A percentile compares a stretch with the other conserved stretches of the same genome.
Evolutionary conservation across 1,140 invertebrate genomes (phyloP).

Genomic region (Maconellicoccus hirsutus): DNA sequence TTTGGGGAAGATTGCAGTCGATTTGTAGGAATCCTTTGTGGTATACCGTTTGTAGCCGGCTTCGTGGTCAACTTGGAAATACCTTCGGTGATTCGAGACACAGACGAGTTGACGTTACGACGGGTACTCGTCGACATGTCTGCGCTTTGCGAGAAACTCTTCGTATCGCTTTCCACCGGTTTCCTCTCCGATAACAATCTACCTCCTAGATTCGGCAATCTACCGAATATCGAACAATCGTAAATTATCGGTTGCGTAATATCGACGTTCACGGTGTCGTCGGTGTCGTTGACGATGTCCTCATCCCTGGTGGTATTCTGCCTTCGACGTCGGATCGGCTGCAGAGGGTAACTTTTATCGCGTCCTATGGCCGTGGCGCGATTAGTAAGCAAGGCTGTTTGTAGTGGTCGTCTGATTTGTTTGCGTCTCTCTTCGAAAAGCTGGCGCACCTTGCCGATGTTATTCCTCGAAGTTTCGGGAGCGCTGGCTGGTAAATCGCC

Average conservation of each 20-base stretch:
- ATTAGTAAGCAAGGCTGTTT: constrained; percentile 20
- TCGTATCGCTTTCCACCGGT: not conserved
- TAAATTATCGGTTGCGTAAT: not conserved
- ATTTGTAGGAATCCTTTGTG: not conserved
- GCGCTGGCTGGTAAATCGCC: not conserved
- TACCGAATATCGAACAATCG: constrained; percentile 27
- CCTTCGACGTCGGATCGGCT: constrained; percentile 30
- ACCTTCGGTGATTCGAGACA: not conserved
- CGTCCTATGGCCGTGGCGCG: constrained; percentile 28
- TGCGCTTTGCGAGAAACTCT: not conserved
- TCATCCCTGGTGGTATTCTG: not conserved
- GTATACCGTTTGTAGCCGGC: not conserved
- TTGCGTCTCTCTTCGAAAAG: constrained; percentile 29
- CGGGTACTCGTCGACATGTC: not conserved
- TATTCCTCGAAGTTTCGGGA: not conserved
- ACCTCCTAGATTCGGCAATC: constrained; percentile 30
- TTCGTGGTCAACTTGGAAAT: not conserved
- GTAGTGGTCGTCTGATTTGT: not conserved
- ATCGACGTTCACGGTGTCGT: not conserved
- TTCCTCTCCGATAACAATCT: constrained; percentile 25
- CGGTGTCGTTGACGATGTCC: not conserved
- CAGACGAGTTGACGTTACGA: not conserved
- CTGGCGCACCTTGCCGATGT: constrained; percentile 29
- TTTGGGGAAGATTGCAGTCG: not conserved
- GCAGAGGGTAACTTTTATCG: constrained; percentile 34